phyloP scores from a whole-genome alignment of 2,113 vertebrate species.

The Chrysochloris asiatica region DNA sequence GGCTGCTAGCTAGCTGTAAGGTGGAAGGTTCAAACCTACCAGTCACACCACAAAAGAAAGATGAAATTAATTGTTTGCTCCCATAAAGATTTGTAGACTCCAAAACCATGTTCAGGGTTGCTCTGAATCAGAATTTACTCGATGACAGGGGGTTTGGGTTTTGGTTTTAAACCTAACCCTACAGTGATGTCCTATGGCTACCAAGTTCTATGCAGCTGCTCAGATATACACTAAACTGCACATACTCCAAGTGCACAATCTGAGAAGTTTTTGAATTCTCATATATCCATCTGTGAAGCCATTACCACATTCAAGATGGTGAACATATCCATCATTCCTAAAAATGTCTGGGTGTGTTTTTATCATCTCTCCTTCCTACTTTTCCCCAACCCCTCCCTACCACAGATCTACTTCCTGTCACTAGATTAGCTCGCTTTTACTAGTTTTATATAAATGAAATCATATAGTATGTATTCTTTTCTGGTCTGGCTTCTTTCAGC shows the following conservation, averaged over 20 bases:
- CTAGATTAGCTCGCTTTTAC: neutral
- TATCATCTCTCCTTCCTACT: neutral
- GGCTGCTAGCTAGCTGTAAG: no score
- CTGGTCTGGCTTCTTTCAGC: slow-evolving; percentile 4
- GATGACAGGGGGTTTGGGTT: no score
- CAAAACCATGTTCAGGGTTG: no score
- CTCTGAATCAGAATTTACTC: no score
- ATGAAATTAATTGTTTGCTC: no score
- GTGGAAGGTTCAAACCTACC: no score
- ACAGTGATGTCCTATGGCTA: neutral
- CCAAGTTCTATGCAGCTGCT: neutral
- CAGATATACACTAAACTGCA: neutral
- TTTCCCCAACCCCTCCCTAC: neutral
- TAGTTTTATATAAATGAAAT: slow-evolving; percentile 45
- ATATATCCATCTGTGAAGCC: slow-evolving; percentile 18
- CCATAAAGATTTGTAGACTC: no score
- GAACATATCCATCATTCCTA: neutral
- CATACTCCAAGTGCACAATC: neutral
- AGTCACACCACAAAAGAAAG: no score
- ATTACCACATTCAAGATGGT: neutral
- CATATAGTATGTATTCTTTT: neutral
- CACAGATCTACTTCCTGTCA: neutral
- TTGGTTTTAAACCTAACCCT: neutral
- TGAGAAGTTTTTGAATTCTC: neutral
- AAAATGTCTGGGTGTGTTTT: neutral